Percentiles rank a stretch among this genome's conserved stretches.
Conservation (phyloP, 2,888 invertebrate genomes). For the Norana najaformis region DNA sequence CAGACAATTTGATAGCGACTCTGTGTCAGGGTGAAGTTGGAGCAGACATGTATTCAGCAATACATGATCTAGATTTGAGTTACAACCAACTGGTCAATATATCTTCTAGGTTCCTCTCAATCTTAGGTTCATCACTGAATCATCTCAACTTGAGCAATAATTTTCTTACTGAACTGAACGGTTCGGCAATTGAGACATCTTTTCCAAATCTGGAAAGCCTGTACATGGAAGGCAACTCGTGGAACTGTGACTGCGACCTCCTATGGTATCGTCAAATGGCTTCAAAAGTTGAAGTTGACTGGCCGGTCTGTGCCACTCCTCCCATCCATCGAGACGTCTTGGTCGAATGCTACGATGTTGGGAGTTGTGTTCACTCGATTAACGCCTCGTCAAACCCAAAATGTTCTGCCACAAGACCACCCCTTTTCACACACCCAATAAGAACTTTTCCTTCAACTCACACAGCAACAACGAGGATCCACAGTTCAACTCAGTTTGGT, state of each 20-base stretch:
- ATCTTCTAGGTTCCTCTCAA: not conserved
- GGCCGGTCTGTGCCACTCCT: not conserved
- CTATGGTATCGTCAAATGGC: not conserved
- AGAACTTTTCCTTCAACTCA: not conserved
- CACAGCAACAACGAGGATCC: not conserved
- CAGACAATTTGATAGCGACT: not conserved
- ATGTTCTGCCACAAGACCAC: not conserved
- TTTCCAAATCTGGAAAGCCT: not conserved
- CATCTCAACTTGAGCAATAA: constrained; percentile 15
- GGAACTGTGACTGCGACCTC: not conserved
- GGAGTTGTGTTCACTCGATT: not conserved
- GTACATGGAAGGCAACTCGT: not conserved
- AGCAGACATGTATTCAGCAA: not conserved
- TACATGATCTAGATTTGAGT: not conserved
- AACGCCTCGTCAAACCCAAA: not conserved
- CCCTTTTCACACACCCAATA: not conserved
- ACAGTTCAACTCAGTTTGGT: not conserved
- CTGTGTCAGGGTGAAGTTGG: not conserved
- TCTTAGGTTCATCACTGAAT: constrained; percentile 9
- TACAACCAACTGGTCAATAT: constrained; percentile 14
- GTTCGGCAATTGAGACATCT: not conserved
- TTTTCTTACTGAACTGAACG: not conserved
- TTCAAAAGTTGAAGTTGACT: not conserved
- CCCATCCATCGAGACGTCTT: not conserved
- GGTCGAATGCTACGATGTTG: constrained; percentile 18